A percentile compares a stretch with the other conserved stretches of the same genome.
These are phyloP conservation scores for Pinna nobilis DNA, from an alignment of 1,140 invertebrate genomes.

Conservation along the genomic window DNA sequence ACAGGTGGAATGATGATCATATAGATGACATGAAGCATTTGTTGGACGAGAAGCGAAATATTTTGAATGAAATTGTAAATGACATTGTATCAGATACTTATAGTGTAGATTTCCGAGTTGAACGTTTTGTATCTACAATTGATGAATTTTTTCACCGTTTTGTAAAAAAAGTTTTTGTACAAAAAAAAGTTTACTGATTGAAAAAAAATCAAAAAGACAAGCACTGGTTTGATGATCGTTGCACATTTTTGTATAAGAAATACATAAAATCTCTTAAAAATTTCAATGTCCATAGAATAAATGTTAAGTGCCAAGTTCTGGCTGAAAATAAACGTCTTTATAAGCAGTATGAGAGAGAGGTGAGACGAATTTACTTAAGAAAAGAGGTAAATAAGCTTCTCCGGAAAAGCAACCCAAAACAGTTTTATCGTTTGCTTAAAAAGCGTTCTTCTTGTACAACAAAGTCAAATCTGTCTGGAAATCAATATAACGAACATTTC, in stretches of 20 bases:
- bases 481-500: background rate
- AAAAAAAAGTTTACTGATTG: background rate
- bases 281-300: background rate
- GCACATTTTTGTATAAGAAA: background rate
- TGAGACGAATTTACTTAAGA: too few species aligned
- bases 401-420: background rate
- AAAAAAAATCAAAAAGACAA: background rate
- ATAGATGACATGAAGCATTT: conserved; percentile 1
- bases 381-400: background rate
- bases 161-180: background rate
- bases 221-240: conserved; percentile 9
- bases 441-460: background rate
- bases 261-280: background rate
- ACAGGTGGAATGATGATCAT: conserved; percentile 4
- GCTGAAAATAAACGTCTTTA: conserved; percentile 1
- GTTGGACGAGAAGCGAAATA: conserved; percentile 4
- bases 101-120: conserved; percentile 5
- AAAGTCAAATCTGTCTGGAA: background rate
- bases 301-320: background rate
- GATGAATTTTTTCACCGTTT: background rate
- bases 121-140: conserved; percentile 4
- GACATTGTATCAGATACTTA: background rate
- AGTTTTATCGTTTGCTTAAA: background rate
- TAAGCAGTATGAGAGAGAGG: too few species aligned
- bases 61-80: conserved; percentile 11